Percentiles rank a stretch among this genome's conserved stretches.
Conservation (phyloP, 2,113 vertebrate species). For the Sinosuthora webbiana region DNA sequence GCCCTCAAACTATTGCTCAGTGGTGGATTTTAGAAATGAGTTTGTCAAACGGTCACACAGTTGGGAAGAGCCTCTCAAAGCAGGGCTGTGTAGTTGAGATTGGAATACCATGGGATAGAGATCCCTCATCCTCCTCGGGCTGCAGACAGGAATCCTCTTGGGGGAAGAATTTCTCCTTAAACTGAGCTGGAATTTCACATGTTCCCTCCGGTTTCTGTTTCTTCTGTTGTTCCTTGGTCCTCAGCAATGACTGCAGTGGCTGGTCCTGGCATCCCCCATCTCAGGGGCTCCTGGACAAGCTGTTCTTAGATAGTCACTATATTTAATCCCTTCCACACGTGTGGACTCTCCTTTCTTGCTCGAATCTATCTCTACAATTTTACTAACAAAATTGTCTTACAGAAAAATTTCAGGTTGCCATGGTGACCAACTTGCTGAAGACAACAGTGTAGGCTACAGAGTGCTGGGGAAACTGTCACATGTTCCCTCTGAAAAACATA, state of each 20-base stretch:
- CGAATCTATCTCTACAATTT: neutral
- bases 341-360: neutral
- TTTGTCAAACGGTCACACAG: neutral
- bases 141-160: neutral
- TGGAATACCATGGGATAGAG: neutral
- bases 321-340: neutral
- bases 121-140: neutral
- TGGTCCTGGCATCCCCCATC: neutral
- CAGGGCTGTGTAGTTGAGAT: neutral
- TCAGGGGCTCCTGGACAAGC: neutral
- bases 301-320: neutral
- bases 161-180: neutral
- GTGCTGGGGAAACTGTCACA: neutral
- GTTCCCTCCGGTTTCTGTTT: neutral
- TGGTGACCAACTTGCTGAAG: conserved; percentile 23
- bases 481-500: neutral
- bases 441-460: neutral
- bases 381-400: neutral
- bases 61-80: neutral
- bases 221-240: neutral
- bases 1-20: neutral
- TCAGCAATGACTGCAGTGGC: neutral
- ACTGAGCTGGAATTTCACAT: neutral
- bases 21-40: neutral
- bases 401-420: conserved; percentile 15